Conservation (phyloP, 2,797 vertebrate species). For the Salmo trutta region DNA sequence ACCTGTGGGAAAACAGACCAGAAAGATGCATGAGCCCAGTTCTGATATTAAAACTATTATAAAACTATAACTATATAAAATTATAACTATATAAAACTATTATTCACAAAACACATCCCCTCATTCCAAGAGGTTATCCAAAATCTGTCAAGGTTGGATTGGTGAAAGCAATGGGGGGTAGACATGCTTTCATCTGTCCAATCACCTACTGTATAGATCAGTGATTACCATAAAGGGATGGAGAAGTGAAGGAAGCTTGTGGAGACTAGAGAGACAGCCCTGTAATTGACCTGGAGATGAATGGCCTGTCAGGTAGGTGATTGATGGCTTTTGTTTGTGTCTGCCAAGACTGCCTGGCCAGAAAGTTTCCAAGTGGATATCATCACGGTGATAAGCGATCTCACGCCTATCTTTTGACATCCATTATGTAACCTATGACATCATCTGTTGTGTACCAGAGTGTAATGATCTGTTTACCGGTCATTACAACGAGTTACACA, state of each 20-base stretch:
- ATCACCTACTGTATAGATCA: not conserved
- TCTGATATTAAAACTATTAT: not conserved
- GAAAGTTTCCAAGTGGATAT: not conserved
- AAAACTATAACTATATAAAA: no score
- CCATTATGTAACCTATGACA: not conserved
- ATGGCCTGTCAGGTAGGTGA: not conserved
- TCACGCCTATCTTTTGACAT: conserved; percentile 9
- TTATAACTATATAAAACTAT: no score
- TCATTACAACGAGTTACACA: not conserved
- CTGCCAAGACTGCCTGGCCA: no score
- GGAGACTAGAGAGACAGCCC: not conserved
- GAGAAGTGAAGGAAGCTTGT: not conserved
- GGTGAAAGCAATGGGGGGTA: not conserved
- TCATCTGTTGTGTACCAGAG: not conserved
- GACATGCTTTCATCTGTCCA: not conserved
- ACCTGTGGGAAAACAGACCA: not conserved
- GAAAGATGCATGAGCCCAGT: not conserved
- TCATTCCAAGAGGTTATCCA: not conserved
- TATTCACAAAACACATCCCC: no score
- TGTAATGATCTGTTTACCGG: not conserved
- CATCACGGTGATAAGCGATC: not conserved
- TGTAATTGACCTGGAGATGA: not conserved
- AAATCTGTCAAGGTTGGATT: not conserved
- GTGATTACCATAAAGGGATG: not conserved
- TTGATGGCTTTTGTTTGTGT: not conserved